Base-by-base conservation (phyloP, 2,888 invertebrate genomes). In the Apotomis capreana region DNA sequence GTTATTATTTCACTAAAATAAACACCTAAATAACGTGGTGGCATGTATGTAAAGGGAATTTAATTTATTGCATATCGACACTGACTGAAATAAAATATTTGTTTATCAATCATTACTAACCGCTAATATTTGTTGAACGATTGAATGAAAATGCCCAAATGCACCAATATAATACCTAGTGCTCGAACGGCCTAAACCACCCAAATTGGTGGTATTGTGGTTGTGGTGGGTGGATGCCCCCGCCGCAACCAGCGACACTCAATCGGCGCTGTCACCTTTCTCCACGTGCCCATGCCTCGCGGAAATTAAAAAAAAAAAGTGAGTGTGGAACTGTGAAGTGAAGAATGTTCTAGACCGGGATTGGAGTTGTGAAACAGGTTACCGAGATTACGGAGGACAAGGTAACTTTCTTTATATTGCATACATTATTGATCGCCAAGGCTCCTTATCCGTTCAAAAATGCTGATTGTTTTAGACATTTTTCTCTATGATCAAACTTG, bases 161-260 rank as follows among this genome's bases (percentile, higher is more conserved):
- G 26, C 26, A 26, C 26, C 26, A 26, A 26, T 2, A 26, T 26
- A 26, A 26, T 26, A 26, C 2, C 6, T 0, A 36, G 61, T 49
- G 26, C 12, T 13, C 54, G 40, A 44, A 44, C 54, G 40, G 69
- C 46, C 55, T 55, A 55, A 57, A 68, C 67, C 67, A 40, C 71
- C 71, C 71, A 62, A 71, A 44, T 67, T 62, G 51, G 67, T 67
- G 61, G 51, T 57, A 58, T 54, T 64, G 64, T 64, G 71, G 71
- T 70, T 5, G 54, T 15, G 54, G 61, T 37, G 65, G 55, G n/a
- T 40, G 61, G 54, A 40, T 15, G 37, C 40, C 59, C 46, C 9
- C 26, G 51, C 40, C 52, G 49, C 54, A 15, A 9, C 65, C 40
- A 13, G 51, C 58, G 62, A 51, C 71, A 36, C 67, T 61, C 67